Evolutionary conservation across 2,797 vertebrate genomes (phyloP).

Genomic region (Tangara arthus): DNA sequence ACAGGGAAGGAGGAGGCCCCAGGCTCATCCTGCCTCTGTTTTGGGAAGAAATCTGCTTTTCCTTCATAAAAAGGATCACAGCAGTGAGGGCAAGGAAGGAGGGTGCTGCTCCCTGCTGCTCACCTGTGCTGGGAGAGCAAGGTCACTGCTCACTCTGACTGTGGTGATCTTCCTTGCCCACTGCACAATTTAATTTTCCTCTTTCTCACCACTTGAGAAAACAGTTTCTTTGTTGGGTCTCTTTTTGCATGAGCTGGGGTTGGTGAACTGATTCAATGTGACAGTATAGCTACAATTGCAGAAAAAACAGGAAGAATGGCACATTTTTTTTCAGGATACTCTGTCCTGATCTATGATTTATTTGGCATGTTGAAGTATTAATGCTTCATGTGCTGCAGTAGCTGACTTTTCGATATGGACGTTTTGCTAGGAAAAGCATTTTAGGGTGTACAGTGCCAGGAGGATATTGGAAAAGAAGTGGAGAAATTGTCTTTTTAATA

Average conservation of each 20-base stretch:
- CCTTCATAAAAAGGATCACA: accelerated
- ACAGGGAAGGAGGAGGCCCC: too few relatives aligned
- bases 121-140: neutral
- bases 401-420: neutral
- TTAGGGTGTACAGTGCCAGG: neutral
- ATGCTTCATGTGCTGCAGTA: neutral
- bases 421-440: neutral
- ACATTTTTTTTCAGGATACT: neutral
- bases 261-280: neutral
- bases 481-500: neutral
- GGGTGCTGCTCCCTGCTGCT: neutral
- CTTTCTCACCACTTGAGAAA: neutral
- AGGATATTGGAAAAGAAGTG: neutral
- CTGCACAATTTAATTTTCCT: neutral
- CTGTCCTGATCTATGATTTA: neutral
- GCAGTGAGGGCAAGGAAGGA: neutral
- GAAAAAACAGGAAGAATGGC: neutral
- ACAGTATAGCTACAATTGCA: neutral
- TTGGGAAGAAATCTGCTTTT: neutral
- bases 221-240: neutral
- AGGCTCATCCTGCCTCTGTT: neutral
- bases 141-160: neutral
- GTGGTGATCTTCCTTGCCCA: neutral
- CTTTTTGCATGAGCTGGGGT: accelerated
- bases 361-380: neutral